Evolutionary conservation across 2,888 invertebrate genomes (phyloP).

Genomic region (Lycocerus yunnanus): DNA sequence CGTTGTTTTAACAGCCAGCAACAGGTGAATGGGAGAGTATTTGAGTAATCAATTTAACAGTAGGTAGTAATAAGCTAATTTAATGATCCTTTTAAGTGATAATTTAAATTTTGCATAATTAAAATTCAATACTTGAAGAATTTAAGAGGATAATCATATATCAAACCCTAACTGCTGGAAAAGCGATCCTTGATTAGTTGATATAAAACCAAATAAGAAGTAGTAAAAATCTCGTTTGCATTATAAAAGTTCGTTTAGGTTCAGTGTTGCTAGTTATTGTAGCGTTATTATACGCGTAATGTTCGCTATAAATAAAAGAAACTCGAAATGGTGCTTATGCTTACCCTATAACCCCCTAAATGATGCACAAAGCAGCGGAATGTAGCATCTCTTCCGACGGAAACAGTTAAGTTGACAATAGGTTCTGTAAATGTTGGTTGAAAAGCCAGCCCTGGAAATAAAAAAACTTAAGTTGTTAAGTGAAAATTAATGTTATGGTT

Average conservation of each 20-base stretch:
- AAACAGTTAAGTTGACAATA: conserved; percentile 81
- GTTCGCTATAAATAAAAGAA: background rate
- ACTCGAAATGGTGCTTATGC: conserved; percentile 39
- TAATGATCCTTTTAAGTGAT: background rate
- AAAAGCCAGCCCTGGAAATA: conserved; percentile 70
- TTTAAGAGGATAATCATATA: background rate
- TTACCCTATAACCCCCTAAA: conserved; percentile 87
- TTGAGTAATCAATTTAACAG: conserved; percentile 50
- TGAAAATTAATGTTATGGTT: background rate
- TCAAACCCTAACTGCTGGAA: background rate
- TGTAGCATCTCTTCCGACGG: conserved; percentile 84
- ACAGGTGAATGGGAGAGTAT: conserved; percentile 49
- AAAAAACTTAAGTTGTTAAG: conserved; percentile 23
- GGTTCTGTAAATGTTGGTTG: conserved; percentile 86
- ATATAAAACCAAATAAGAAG: background rate
- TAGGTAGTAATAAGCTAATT: conserved; percentile 19
- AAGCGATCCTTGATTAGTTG: conserved; percentile 11
- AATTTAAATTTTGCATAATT: background rate
- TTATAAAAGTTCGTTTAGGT: background rate
- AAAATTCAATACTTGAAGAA: background rate
- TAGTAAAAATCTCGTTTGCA: background rate
- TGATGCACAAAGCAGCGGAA: conserved; percentile 86
- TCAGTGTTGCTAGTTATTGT: background rate
- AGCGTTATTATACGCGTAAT: conserved; percentile 2
- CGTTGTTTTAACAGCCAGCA: conserved; percentile 47